Percentiles rank a stretch among this genome's conserved stretches.
These are phyloP conservation scores for Apodemia zela DNA, from an alignment of 2,888 invertebrate species.

Conservation along the genomic window DNA sequence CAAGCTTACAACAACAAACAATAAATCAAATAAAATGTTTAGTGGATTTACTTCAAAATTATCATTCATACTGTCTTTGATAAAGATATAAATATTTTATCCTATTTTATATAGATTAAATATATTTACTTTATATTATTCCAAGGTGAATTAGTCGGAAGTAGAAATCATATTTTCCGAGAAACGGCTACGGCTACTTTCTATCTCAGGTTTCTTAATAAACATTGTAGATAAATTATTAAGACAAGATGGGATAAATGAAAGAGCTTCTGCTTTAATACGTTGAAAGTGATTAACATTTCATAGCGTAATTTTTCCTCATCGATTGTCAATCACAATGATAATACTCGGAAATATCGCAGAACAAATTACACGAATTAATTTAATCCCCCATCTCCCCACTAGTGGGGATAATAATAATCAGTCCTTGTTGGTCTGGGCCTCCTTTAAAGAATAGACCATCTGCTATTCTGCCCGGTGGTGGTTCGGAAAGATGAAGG, in stretches of 20 bases:
- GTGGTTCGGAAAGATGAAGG: too few species aligned
- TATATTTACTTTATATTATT: neutral
- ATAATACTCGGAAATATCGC: neutral
- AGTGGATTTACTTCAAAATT: neutral
- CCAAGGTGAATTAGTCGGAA: neutral
- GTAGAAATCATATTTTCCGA: neutral
- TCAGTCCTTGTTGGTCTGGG: too few species aligned
- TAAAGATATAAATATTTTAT: too few species aligned
- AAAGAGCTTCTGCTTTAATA: neutral
- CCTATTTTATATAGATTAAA: neutral
- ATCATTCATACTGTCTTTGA: too few species aligned
- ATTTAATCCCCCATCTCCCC: neutral
- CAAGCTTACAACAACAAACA: neutral
- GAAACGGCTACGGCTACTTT: neutral
- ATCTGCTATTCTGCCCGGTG: too few species aligned
- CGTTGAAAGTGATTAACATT: neutral
- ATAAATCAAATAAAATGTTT: neutral
- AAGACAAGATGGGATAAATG: neutral
- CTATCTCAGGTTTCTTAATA: neutral
- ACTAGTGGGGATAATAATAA: too few species aligned
- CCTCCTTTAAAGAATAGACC: too few species aligned
- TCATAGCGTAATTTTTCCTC: neutral
- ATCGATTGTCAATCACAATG: neutral
- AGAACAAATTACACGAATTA: neutral
- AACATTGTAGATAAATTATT: neutral